Evolutionary conservation across 2,113 vertebrate genomes (phyloP).

Genomic region (Panthera leo): DNA sequence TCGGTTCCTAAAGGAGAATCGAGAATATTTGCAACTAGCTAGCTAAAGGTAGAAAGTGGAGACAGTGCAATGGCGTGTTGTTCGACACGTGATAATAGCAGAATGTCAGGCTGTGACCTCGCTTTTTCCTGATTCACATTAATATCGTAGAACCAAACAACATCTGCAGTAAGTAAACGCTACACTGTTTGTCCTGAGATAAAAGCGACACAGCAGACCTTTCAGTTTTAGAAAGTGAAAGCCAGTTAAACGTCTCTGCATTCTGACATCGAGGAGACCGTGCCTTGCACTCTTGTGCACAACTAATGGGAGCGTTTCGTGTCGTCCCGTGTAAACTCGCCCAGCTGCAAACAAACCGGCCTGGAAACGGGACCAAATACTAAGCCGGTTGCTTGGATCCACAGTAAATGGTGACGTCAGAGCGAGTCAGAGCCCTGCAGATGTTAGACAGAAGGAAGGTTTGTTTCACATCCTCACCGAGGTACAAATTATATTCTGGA

Average conservation of each 20-base stretch:
- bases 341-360: conserved; percentile 43
- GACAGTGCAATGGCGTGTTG: background rate
- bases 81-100: conserved; percentile 50
- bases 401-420: conserved; percentile 12
- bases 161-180: conserved; percentile 82
- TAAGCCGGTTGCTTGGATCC: background rate
- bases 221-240: conserved; percentile 76
- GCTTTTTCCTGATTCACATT: conserved; percentile 13
- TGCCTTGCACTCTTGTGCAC: conserved; percentile 58
- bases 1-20: too few species aligned
- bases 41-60: background rate
- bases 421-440: background rate
- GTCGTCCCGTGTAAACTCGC: conserved; percentile 35
- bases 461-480: background rate
- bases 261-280: conserved; percentile 63
- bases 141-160: conserved; percentile 64
- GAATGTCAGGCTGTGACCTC: conserved; percentile 52
- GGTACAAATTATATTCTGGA: background rate
- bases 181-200: conserved; percentile 74
- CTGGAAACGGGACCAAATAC: conserved; percentile 48
- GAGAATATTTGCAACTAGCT: background rate
- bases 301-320: conserved; percentile 58
- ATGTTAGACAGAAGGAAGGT: background rate
- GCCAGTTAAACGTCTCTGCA: conserved; percentile 70
- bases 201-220: conserved; percentile 62